A percentile compares a stretch with the other conserved stretches of the same genome.
Conservation (phyloP, 2,113 vertebrate species). For the Myiopsitta monachus region DNA sequence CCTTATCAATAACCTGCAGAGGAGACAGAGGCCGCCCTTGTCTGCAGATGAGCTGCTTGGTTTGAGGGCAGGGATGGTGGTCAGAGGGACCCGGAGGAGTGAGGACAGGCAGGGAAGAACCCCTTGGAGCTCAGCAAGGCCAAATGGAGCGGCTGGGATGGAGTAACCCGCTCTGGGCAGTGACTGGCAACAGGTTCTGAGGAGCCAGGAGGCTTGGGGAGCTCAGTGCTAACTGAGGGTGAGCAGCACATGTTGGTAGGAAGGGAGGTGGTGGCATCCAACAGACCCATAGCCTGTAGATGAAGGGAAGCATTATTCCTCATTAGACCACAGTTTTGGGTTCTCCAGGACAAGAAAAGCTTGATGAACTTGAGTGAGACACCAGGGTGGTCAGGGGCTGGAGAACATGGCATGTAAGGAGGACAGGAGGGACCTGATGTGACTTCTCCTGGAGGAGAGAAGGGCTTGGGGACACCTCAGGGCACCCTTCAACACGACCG, state of each 20-base stretch:
- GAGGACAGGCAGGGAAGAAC: background rate
- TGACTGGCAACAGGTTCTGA: background rate
- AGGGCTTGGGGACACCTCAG: background rate
- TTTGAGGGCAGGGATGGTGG: background rate
- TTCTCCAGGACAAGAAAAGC: background rate
- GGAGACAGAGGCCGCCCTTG: background rate
- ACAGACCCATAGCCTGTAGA: accelerated
- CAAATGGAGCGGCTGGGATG: accelerated
- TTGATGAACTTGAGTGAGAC: background rate
- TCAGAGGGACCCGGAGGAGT: background rate
- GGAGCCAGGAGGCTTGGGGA: background rate
- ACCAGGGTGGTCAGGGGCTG: background rate
- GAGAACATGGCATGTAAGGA: background rate
- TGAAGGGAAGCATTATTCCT: background rate
- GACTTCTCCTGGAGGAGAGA: background rate
- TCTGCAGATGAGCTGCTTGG: background rate
- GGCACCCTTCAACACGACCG: background rate
- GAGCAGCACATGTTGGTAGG: background rate
- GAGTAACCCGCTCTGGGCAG: background rate
- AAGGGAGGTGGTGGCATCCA: background rate
- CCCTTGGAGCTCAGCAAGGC: background rate
- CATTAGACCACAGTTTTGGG: background rate
- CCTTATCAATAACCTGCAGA: background rate
- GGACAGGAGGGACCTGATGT: background rate
- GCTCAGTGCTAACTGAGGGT: background rate